A percentile compares a stretch with the other conserved stretches of the same genome.
Evolutionary conservation across 1,140 invertebrate genomes (phyloP).

Genomic region (Calephelis virginiensis): DNA sequence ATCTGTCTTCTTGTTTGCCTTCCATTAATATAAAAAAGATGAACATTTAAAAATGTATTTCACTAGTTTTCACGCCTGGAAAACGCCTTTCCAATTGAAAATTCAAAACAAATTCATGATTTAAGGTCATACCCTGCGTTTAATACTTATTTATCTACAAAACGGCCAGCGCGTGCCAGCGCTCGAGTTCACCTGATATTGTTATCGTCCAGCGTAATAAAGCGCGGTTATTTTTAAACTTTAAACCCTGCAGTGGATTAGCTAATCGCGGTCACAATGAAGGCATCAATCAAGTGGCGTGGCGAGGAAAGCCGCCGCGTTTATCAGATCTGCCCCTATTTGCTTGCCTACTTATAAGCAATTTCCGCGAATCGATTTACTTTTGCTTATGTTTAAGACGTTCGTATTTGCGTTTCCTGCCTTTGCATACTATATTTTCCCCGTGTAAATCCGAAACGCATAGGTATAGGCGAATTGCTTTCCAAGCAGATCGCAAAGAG

Average conservation of each 20-base stretch:
- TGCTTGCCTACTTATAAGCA: conserved; percentile 56
- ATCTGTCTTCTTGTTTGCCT: no score
- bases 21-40: no score
- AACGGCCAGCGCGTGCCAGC: not conserved
- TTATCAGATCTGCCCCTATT: conserved; percentile 63
- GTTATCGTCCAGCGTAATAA: conserved; percentile 8
- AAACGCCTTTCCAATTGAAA: no score
- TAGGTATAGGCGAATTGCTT: no score
- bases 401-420: not conserved
- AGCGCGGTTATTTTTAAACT: conserved; percentile 9
- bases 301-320: conserved; percentile 48
- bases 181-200: not conserved
- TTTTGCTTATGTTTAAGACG: conserved; percentile 23
- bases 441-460: no score
- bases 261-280: conserved; percentile 38
- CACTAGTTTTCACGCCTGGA: no score
- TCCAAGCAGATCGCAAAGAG: no score
- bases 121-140: no score
- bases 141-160: no score
- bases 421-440: not conserved
- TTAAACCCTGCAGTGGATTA: conserved; percentile 12
- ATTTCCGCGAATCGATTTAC: conserved; percentile 53
- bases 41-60: no score
- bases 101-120: no score
- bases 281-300: conserved; percentile 61